Conservation (phyloP, 2,113 vertebrate genomes). For the Butorides virescens region DNA sequence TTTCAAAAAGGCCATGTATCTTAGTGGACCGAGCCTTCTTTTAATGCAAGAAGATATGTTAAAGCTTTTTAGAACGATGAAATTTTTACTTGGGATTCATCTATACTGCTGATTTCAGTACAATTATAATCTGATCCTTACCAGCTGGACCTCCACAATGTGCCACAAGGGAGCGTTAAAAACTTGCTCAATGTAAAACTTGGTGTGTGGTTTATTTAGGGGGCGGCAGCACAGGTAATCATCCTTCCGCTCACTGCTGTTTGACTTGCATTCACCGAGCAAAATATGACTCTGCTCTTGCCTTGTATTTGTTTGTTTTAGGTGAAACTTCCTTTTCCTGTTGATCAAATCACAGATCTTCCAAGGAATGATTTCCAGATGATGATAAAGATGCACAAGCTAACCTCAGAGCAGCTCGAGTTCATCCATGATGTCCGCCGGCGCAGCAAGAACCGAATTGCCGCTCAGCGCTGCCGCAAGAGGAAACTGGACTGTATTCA, state of each 20-base stretch:
- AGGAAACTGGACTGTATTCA: conserved; percentile 99
- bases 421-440: conserved; percentile 96
- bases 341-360: conserved; percentile 99
- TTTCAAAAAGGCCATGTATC: not conserved
- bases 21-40: not conserved
- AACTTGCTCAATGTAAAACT: not conserved
- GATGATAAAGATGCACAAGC: conserved; percentile 99
- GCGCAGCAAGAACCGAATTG: conserved; percentile 98
- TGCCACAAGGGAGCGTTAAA: not conserved
- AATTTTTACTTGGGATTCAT: not conserved
- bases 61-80: not conserved
- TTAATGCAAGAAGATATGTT: not conserved
- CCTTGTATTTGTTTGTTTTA: conserved; percentile 68
- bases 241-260: not conserved
- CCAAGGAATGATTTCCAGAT: conserved; percentile 99
- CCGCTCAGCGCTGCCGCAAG: conserved; percentile 97
- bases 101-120: not conserved
- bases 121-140: not conserved
- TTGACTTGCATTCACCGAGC: not conserved
- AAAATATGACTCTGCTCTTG: conserved; percentile 2
- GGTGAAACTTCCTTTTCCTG: conserved; percentile 98
- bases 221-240: not conserved
- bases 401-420: conserved; percentile 97
- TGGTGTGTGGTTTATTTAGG: not conserved
- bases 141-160: not conserved